phyloP scores from a whole-genome alignment of 2,888 invertebrate species.

The Acronicta aceris region DNA sequence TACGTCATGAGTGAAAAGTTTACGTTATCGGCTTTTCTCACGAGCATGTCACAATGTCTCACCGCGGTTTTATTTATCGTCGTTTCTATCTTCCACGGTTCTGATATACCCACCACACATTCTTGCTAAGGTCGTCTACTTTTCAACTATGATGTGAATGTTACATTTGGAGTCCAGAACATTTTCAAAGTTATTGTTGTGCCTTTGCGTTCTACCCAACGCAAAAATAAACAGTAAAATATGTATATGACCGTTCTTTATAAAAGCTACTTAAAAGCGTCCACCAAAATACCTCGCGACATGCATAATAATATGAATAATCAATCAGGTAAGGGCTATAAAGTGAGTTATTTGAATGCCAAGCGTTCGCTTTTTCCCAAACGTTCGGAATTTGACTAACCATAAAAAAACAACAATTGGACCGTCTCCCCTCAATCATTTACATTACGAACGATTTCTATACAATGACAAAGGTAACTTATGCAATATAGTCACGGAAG shows the following conservation, averaged over 20 bases:
- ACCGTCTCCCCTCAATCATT: slow-evolving; percentile 24
- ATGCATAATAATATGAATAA: slow-evolving; percentile 51
- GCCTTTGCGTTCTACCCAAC: neutral
- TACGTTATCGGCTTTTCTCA: slow-evolving; percentile 58
- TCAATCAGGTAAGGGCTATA: slow-evolving; percentile 49
- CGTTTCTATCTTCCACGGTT: slow-evolving; percentile 31
- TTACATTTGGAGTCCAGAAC: neutral
- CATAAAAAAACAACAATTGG: slow-evolving; percentile 43
- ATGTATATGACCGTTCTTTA: slow-evolving; percentile 12
- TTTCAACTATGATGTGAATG: slow-evolving; percentile 5
- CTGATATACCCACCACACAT: slow-evolving; percentile 11
- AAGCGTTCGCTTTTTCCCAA: slow-evolving; percentile 24
- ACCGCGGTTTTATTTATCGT: slow-evolving; percentile 37
- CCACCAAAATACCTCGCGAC: slow-evolving; percentile 15
- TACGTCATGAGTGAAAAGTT: slow-evolving; percentile 60
- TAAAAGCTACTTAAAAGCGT: slow-evolving; percentile 36
- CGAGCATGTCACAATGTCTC: slow-evolving; percentile 37
- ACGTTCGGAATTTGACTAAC: slow-evolving; percentile 25
- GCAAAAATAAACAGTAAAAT: slow-evolving; percentile 11
- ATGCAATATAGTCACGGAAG: slow-evolving; percentile 33
- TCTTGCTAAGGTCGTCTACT: slow-evolving; percentile 6
- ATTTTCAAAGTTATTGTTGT: neutral
- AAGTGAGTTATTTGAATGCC: slow-evolving; percentile 45
- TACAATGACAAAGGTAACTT: slow-evolving; percentile 24
- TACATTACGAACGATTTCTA: slow-evolving; percentile 32